Base-by-base conservation (phyloP, 2,888 invertebrate genomes). In the Tromatobia lineatoria region DNA sequence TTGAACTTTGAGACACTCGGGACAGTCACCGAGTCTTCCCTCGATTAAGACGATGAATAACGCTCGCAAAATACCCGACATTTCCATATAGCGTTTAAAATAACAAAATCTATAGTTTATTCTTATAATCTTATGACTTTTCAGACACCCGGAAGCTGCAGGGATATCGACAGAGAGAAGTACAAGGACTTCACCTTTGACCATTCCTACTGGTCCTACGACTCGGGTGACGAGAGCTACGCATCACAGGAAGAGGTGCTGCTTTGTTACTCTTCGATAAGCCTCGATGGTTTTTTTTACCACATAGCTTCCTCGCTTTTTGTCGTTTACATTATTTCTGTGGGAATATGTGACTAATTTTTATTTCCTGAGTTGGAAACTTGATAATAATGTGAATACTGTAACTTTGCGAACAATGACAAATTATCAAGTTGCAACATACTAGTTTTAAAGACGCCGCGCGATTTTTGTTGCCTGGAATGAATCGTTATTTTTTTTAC, bases 181-280 rank as follows among this genome's bases (percentile, higher is more conserved):
- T 96, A 95, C 94, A 97, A 98, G 93, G 97, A 97, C 94, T 98
- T 98, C 93, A 97, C 98, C 80, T 98, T 98, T 94, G 98, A 98
- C 94, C 96, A 97, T 93, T 98, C 98, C 0, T 98, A 98, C 93
- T 98, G 97, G 97, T 98, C 98, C 73, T 97, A 95, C 93, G 96
- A 97, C 91, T 93, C 95, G 57, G 94, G 94, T 20, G 97, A 97
- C 91, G 93, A 94, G 15, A 96, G 97, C 92, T 98, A 96, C 94
- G 96, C 97, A 50, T 96, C 97, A 11, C 98, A 98, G 94, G 97
- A 97, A 92, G 96, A 96, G 95, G 97, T 97, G 87, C 89, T 89
- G 61, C 25, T 57, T 47, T 50, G n/a, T 69, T 61, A 15, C 64
- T 45, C 23, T n/a, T 18, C 4, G 11, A 15, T 10, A 15, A 15